These are phyloP conservation scores for Caenorhabditis macrosperma DNA, from an alignment of 2,888 invertebrate genomes.

Conservation along the genomic window DNA sequence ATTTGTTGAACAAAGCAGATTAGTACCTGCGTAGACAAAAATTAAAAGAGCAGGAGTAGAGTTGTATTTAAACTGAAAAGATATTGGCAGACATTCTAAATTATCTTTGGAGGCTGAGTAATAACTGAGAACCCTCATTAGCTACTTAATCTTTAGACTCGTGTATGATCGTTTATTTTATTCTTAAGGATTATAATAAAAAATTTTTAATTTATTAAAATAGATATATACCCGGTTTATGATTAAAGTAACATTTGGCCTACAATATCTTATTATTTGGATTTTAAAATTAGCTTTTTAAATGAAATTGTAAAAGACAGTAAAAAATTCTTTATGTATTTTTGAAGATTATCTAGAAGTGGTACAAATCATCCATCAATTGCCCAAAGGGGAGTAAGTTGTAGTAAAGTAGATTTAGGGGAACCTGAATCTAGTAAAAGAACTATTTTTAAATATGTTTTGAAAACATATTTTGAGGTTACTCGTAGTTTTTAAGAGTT, in stretches of 20 bases:
- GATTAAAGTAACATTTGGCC: conserved; percentile 67
- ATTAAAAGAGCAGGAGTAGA: conserved; percentile 74
- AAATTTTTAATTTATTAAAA: conserved; percentile 71
- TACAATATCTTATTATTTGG: conserved; percentile 71
- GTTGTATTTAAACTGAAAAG: conserved; percentile 76
- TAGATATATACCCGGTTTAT: conserved; percentile 75
- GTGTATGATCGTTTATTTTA: conserved; percentile 76
- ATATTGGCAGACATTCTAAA: conserved; percentile 75
- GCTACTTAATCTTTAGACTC: conserved; percentile 70
- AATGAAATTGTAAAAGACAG: conserved; percentile 74
- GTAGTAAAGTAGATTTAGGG: conserved; percentile 77
- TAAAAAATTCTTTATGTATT: conserved; percentile 70
- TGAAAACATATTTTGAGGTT: conserved; percentile 70
- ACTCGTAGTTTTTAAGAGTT: conserved; percentile 70
- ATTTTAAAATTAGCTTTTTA: conserved; percentile 58
- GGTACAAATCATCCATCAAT: conserved; percentile 78
- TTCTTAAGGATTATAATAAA: conserved; percentile 72
- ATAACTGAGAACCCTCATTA: conserved; percentile 75
- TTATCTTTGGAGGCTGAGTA: conserved; percentile 74
- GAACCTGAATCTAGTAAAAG: conserved; percentile 71
- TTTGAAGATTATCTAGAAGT: conserved; percentile 73
- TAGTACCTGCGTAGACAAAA: conserved; percentile 74
- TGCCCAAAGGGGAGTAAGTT: conserved; percentile 76
- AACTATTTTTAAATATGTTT: conserved; percentile 70
- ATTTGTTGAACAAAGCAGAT: conserved; percentile 71